A percentile compares a stretch with the other conserved stretches of the same genome.
Evolutionary conservation across 2,113 vertebrate genomes (phyloP).

Genomic region (Elachura formosa): DNA sequence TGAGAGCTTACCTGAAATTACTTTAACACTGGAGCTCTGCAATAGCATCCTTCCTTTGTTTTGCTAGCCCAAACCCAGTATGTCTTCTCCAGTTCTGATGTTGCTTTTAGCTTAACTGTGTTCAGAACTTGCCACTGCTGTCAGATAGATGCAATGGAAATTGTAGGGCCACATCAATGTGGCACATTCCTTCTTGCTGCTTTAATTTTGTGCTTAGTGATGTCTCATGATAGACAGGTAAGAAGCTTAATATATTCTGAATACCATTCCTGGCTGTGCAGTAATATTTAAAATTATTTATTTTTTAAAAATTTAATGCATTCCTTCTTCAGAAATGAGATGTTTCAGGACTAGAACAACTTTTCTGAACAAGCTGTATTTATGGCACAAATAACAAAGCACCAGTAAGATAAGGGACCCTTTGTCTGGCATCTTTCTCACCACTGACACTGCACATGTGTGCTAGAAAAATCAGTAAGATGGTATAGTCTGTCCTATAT

Average conservation of each 20-base stretch:
- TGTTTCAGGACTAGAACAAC: not conserved
- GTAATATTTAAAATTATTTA: not conserved
- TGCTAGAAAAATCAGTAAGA: not conserved
- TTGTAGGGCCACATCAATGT: not conserved
- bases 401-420: not conserved
- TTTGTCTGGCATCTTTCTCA: not conserved
- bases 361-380: not conserved
- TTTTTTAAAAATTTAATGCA: no score
- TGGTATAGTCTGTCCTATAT: not conserved
- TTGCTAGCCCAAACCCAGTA: not conserved
- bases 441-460: not conserved
- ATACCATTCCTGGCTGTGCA: not conserved
- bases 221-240: not conserved
- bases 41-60: not conserved
- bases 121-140: not conserved
- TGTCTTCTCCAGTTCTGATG: not conserved
- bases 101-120: not conserved
- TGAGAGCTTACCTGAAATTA: not conserved
- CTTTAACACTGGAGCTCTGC: not conserved
- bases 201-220: not conserved
- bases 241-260: not conserved
- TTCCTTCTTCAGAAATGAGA: not conserved
- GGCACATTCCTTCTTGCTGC: not conserved
- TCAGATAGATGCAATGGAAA: not conserved
- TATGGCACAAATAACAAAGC: not conserved